phyloP scores from a whole-genome alignment of 2,797 vertebrate genomes.

The Setipinna tenuifilis region DNA sequence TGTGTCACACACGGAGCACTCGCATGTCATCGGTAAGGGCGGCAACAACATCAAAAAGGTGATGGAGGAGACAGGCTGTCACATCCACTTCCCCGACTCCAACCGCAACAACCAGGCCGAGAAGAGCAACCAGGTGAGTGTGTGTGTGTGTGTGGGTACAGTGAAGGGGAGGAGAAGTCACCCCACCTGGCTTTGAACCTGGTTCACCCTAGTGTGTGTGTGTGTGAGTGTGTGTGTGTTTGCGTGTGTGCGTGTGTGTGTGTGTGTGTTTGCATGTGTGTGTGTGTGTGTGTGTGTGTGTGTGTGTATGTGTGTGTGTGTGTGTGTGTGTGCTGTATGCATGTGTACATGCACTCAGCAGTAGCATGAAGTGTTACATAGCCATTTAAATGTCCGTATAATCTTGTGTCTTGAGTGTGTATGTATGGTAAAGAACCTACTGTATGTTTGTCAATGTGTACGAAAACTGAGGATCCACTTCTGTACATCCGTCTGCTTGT shows the following conservation, averaged over 20 bases:
- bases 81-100: constrained; percentile 98
- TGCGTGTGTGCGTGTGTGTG: not conserved
- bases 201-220: no score
- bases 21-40: constrained; percentile 97
- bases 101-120: constrained; percentile 98
- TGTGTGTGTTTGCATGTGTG: not conserved
- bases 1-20: constrained; percentile 98
- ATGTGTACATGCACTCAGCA: no score
- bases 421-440: no score
- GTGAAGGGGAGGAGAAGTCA: no score
- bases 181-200: no score
- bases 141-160: not conserved
- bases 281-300: not conserved
- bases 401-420: no score
- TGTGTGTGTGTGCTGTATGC: not conserved
- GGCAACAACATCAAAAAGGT: constrained; percentile 99
- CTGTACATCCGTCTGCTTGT: no score
- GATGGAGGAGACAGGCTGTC: constrained; percentile 98
- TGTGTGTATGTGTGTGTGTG: not conserved
- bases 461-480: no score
- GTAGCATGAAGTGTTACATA: no score
- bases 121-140: constrained; percentile 95
- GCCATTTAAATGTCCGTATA: no score
- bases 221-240: not conserved
- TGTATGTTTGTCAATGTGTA: no score